Percentiles rank a stretch among this genome's conserved stretches.
Conservation (phyloP, 2,888 invertebrate species). For the Julus scandinavius region DNA sequence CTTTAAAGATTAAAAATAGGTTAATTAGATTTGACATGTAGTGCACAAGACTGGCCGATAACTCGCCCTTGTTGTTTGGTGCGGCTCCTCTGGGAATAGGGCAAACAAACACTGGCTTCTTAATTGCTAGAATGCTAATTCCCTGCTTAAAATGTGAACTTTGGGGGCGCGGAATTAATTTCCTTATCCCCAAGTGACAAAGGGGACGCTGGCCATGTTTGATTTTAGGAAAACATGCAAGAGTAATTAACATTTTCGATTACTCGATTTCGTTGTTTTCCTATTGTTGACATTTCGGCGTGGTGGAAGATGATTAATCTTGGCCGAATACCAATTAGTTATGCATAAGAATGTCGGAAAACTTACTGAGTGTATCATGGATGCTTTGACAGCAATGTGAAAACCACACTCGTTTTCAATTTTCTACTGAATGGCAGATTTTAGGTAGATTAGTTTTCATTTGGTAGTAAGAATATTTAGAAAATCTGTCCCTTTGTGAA, state of each 20-base stretch:
- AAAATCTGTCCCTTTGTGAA: too few relatives aligned
- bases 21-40: constrained; percentile 11
- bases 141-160: constrained; percentile 10
- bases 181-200: background rate
- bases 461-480: too few relatives aligned
- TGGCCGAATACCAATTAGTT: background rate
- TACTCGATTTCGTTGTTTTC: background rate
- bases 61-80: background rate
- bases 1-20: constrained; percentile 18
- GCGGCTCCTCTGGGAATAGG: background rate
- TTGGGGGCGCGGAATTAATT: background rate
- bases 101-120: constrained; percentile 18
- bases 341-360: background rate
- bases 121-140: constrained; percentile 3
- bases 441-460: too few relatives aligned
- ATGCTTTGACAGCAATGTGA: background rate
- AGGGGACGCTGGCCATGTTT: constrained; percentile 3
- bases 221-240: background rate
- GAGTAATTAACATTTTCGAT: background rate
- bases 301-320: background rate
- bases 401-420: background rate
- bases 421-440: background rate
- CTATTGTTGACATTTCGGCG: background rate
- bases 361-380: background rate
- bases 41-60: background rate